Conservation (phyloP, 2,797 vertebrate species). For the Enteromius trimaculatus region DNA sequence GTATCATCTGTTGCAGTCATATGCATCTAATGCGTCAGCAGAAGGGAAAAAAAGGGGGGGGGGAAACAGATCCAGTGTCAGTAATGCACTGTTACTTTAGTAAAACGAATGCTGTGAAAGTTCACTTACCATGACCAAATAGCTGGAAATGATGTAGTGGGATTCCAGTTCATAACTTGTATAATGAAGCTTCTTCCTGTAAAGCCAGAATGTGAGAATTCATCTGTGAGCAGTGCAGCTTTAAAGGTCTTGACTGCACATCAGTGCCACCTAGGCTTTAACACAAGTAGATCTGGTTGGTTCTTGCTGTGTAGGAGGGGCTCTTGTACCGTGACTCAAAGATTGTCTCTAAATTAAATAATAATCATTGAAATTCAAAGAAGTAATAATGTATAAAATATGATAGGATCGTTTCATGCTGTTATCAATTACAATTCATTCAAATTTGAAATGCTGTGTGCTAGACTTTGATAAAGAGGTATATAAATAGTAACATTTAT, state of each 20-base stretch:
- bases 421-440: neutral
- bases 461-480: neutral
- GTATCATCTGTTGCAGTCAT: neutral
- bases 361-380: neutral
- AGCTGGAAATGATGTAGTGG: slow-evolving; percentile 19
- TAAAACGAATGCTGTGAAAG: slow-evolving; percentile 23
- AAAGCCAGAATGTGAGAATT: slow-evolving; percentile 53
- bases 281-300: slow-evolving; percentile 55
- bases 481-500: neutral
- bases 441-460: neutral
- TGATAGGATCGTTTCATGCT: neutral
- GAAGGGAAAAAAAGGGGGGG: neutral
- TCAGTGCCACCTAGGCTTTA: slow-evolving; percentile 62
- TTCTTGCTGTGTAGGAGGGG: slow-evolving; percentile 48
- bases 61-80: neutral
- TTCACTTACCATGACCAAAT: slow-evolving; percentile 45
- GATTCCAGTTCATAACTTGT: slow-evolving; percentile 44
- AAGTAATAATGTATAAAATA: neutral
- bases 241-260: slow-evolving; percentile 58
- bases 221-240: slow-evolving; percentile 51
- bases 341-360: neutral
- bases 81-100: neutral
- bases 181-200: slow-evolving; percentile 52
- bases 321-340: neutral
- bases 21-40: neutral